Evolutionary conservation across 2,113 vertebrate genomes (phyloP), one percentile per base, ranked within the genome.

Genomic region (Argyrosomus japonicus): DNA sequence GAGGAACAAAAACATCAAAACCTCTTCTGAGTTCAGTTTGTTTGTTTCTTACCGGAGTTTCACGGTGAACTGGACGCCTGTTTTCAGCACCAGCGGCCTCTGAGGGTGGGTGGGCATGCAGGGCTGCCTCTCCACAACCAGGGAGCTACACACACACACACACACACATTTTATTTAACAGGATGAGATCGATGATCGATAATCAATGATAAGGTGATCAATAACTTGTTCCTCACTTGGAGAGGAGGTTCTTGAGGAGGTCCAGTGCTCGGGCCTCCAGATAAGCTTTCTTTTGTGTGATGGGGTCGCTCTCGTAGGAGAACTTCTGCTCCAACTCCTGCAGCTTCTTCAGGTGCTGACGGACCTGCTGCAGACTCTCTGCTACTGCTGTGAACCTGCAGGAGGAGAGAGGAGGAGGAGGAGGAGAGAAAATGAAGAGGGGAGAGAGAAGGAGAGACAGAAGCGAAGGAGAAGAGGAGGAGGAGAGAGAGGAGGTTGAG

Each of bases 91-190:
- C 86, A 99, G 83, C 0, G 98, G 97, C 29, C 98, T 96, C 93
- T 99, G 98, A 4, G 98, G 97, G 77, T 99, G 97, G 2, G 98
- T 99, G 23, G 98, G 98, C 98, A 99, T 99, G 85, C 98, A 99
- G 18, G 98, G 98, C 92, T 99, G 98, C 78, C 98, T 94, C 92
- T 99, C 98, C 13, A 99, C 97, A 61, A 99, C 98, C 87, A 99
- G 95, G 1, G 98, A 98, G 88, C 98, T 99, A 10, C 64, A 74
- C 75, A 85, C 73, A 91, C 29, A 86, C 6, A 85, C 29, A 84
- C 25, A 79, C 51, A 78, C n/a, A 48, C 32, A n/a, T 40, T 40
- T 40, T 40, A 8, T 40, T 8, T 40, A 50, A 17, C 23, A 51
- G 47, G 13, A 6, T 51, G 17, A 29, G 17, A 68, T 40, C 4